Evolutionary conservation across 2,888 invertebrate species (phyloP).

Genomic region (Rhorus exstirpatorius): DNA sequence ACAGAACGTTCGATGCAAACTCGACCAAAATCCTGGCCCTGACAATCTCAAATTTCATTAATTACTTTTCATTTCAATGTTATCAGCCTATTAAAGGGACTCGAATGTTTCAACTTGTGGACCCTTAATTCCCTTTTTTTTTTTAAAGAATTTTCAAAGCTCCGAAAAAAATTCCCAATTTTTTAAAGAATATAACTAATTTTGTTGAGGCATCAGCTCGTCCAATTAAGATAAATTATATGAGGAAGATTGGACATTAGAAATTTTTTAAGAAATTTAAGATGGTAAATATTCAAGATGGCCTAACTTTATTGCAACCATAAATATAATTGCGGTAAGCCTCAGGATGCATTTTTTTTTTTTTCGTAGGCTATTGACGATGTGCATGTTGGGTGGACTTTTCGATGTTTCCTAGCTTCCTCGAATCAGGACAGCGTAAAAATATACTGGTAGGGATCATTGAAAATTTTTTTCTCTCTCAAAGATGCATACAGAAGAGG

Average conservation of each 20-base stretch:
- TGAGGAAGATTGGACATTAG: no score
- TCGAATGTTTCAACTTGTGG: neutral
- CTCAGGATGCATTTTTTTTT: conserved; percentile 23
- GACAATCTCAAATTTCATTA: neutral
- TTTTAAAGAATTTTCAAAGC: no score
- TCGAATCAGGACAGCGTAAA: conserved; percentile 11
- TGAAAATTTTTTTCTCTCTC: neutral
- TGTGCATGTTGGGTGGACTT: neutral
- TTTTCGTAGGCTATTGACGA: neutral
- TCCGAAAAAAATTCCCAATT: no score
- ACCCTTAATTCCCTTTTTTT: no score
- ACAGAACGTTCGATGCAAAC: neutral
- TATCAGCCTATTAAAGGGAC: neutral
- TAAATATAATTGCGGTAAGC: neutral
- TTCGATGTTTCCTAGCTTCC: neutral
- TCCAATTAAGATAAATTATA: no score
- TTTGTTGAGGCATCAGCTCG: no score
- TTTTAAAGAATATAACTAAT: no score
- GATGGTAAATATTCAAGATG: no score
- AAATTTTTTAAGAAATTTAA: no score
- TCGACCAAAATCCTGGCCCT: neutral
- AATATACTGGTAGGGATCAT: conserved; percentile 2
- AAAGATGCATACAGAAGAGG: neutral
- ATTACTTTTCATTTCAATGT: neutral
- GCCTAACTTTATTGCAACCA: neutral